A percentile compares a stretch with the other conserved stretches of the same genome.
phyloP scores from a whole-genome alignment of 2,113 vertebrate species.

The Mellivora capensis region DNA sequence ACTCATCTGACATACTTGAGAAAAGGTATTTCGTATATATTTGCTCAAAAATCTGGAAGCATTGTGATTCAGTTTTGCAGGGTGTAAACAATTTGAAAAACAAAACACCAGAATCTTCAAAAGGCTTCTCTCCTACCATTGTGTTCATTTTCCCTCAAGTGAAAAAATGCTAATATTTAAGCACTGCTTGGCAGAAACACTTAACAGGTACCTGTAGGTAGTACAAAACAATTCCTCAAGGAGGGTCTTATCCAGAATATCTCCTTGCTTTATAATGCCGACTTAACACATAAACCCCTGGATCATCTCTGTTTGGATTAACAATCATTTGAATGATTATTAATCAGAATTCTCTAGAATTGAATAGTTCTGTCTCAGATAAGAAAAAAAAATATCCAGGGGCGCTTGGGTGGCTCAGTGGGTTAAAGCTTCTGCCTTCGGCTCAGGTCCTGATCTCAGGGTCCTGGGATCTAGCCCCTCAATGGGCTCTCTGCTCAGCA shows the following conservation, averaged over 20 bases:
- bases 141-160: background rate
- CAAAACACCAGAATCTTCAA: conserved; percentile 7
- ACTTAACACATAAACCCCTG: conserved; percentile 45
- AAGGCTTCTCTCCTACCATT: background rate
- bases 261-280: conserved; percentile 11
- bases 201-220: conserved; percentile 35
- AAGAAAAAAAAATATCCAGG: no score
- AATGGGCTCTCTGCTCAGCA: no score
- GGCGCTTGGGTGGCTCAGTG: no score
- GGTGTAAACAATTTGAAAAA: conserved; percentile 28
- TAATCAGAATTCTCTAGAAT: conserved; percentile 38
- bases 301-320: conserved; percentile 42
- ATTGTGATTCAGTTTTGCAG: background rate
- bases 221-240: conserved; percentile 15
- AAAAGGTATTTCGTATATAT: background rate
- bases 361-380: conserved; percentile 34
- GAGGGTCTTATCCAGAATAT: conserved; percentile 35
- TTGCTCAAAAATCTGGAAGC: background rate
- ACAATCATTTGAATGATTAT: conserved; percentile 57
- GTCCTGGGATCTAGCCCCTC: no score
- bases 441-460: no score
- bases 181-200: conserved; percentile 27
- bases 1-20: background rate
- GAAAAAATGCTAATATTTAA: conserved; percentile 47
- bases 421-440: no score